These are phyloP conservation scores for Drosophila repletoides DNA, from an alignment of 1,140 invertebrate genomes.

Conservation along the genomic window DNA sequence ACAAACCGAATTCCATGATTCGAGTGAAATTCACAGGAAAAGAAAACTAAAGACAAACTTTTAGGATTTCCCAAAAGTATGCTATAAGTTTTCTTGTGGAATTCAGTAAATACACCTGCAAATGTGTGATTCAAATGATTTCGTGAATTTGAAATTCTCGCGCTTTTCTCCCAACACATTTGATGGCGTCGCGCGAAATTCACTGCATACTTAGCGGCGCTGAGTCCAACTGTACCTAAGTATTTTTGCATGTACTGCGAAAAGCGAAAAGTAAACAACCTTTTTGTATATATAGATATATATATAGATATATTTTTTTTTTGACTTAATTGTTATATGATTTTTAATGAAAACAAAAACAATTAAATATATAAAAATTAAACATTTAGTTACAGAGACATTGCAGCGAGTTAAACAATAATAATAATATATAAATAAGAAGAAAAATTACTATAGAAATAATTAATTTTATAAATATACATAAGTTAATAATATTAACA, in stretches of 20 bases:
- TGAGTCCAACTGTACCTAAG: conserved; percentile 5
- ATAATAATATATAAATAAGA: conserved; percentile 20
- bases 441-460: background rate
- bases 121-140: conserved; percentile 29
- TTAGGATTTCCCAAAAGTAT: background rate
- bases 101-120: too few relatives aligned
- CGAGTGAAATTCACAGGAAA: too few relatives aligned
- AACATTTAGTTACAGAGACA: conserved; percentile 42
- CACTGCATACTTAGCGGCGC: conserved; percentile 22
- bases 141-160: conserved; percentile 11
- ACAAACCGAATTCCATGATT: too few relatives aligned
- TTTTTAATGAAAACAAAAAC: conserved; percentile 49
- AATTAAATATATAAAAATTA: conserved; percentile 25
- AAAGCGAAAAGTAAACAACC: conserved; percentile 67
- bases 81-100: background rate
- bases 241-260: background rate
- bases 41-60: conserved; percentile 26
- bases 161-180: conserved; percentile 15
- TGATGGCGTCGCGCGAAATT: conserved; percentile 48
- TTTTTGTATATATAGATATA: conserved; percentile 37
- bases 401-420: conserved; percentile 27
- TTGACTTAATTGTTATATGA: conserved; percentile 55
- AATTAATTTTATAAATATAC: conserved; percentile 14
- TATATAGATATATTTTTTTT: conserved; percentile 9
- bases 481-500: conserved; percentile 32